Evolutionary conservation across 2,797 vertebrate species (phyloP).

Genomic region (Adelosebastes latens): DNA sequence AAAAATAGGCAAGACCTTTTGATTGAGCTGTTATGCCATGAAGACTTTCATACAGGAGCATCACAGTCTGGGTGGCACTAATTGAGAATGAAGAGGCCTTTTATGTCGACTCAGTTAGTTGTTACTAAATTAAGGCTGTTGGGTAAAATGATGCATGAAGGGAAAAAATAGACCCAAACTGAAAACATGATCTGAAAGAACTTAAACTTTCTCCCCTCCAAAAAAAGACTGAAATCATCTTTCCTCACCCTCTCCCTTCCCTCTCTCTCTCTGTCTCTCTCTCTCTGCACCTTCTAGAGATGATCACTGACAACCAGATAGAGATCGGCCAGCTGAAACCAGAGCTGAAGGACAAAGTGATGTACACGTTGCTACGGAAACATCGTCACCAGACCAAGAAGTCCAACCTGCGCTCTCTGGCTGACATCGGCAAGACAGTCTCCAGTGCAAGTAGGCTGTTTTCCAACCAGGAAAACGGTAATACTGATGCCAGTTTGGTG

Average conservation of each 20-base stretch:
- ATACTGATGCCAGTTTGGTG: conserved; percentile 88
- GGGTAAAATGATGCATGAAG: neutral
- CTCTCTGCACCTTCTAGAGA: conserved; percentile 79
- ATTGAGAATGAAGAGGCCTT: conserved; percentile 32
- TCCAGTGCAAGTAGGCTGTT: conserved; percentile 99
- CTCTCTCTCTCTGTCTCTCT: neutral
- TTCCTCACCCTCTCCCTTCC: neutral
- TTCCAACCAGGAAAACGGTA: conserved; percentile 96
- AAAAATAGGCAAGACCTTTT: conserved; percentile 71
- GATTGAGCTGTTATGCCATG: conserved; percentile 56
- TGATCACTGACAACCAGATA: conserved; percentile 95
- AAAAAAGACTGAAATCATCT: neutral
- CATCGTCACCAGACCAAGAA: conserved; percentile 99
- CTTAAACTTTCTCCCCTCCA: neutral
- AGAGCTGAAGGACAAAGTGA: conserved; percentile 96
- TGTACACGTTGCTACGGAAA: conserved; percentile 93
- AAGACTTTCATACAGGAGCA: conserved; percentile 32
- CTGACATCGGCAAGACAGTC: conserved; percentile 97
- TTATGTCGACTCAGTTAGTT: neutral
- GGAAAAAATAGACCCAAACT: neutral
- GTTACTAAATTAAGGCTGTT: neutral
- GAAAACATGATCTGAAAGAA: neutral
- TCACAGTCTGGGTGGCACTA: conserved; percentile 36
- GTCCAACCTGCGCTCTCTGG: conserved; percentile 96
- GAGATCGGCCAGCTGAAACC: conserved; percentile 91